Percentiles rank a stretch among this genome's conserved stretches.
Conservation (phyloP, 2,113 vertebrate species). For the Pterocles orientalis region DNA sequence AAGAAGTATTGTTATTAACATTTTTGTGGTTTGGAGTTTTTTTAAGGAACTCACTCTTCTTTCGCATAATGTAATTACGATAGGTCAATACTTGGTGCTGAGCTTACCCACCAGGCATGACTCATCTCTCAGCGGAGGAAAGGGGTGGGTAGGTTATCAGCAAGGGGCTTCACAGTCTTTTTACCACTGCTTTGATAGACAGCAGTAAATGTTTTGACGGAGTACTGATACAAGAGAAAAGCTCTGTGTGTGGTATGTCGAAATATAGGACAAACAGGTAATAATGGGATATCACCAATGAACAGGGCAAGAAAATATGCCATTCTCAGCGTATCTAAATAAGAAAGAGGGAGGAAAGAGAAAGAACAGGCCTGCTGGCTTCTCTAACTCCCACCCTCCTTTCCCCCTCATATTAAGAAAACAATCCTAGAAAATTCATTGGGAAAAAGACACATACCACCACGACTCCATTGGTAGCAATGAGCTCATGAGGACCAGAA, state of each 20-base stretch:
- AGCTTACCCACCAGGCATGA: neutral
- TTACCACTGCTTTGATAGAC: neutral
- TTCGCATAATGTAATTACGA: neutral
- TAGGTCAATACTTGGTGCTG: neutral
- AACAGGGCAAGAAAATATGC: neutral
- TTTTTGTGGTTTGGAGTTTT: neutral
- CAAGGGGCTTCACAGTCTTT: neutral
- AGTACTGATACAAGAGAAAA: neutral
- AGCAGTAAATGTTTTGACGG: neutral
- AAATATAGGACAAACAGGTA: neutral
- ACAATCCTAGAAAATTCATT: neutral
- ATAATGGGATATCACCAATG: neutral
- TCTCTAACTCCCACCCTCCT: neutral
- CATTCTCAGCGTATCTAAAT: neutral
- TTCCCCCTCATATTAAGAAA: neutral
- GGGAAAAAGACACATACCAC: conserved; percentile 74
- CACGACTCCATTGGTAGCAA: conserved; percentile 83
- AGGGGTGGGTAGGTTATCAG: neutral
- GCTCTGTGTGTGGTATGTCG: rapidly evolving
- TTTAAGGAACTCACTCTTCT: neutral
- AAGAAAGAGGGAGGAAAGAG: neutral
- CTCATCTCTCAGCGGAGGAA: neutral
- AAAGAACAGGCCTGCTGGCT: neutral
- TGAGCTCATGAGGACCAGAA: conserved; percentile 54
- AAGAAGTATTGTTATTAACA: neutral